Base-by-base conservation (phyloP, 2,888 invertebrate species). In the Antitype chi region DNA sequence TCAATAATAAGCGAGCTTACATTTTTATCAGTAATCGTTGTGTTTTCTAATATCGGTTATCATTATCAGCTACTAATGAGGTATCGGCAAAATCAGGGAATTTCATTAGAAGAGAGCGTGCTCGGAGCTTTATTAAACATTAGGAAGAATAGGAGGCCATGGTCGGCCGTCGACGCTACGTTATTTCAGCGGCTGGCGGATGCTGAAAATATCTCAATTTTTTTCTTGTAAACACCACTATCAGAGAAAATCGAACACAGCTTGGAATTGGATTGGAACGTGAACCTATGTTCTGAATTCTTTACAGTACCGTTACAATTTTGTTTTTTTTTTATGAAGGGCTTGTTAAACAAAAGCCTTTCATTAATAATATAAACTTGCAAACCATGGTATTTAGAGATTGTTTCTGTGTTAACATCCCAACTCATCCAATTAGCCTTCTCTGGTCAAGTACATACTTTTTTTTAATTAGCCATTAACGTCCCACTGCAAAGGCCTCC, bases 81-180 rank as follows among this genome's bases (percentile, higher is more conserved):
- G 28, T 76, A 75, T 80, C n/a, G 25, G 60, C 38, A n/a, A 69
- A 79, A 79, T 74, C n/a, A 47, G 11, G 43, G 49, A 60, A 38
- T 71, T 68, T 76, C 23, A 67, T 72, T 59, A 49, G n/a, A 57
- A 59, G 52, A 60, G 55, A 72, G 60, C 64, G 49, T 67, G 81
- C n/a, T 70, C 62, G 28, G 60, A 75, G 64, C 53, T 72, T 72
- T 76, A 70, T 60, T 57, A 76, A 71, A 72, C 72, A 76, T 82
- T 84, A 88, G 80, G 87, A 84, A 93, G 90, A 81, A 78, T 88
- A 89, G 75, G 89, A 86, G 94, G 92, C 94, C 94, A 94, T 74
- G 94, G 94, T 81, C 94, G 91, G 89, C 11, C 88, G 55, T 82
- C 78, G 80, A 71, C 91, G 85, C 90, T 86, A 76, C 85, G 89